Evolutionary conservation across 2,113 vertebrate genomes (phyloP), one percentile per base, ranked within the genome.

Genomic region (Dipodomys ordii): DNA sequence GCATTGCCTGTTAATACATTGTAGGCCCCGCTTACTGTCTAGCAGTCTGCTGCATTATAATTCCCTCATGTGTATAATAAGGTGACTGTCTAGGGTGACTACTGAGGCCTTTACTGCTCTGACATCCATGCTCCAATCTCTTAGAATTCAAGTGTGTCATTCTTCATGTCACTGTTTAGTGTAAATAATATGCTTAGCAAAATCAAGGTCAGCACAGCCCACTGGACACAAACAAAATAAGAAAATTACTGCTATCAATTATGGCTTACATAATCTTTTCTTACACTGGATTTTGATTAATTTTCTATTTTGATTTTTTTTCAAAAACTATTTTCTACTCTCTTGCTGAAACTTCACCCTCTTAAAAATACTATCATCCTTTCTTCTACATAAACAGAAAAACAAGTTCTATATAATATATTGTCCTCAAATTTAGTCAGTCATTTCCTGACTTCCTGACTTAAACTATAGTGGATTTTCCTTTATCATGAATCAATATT

Each of bases 141-240:
- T 80, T 73, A 68, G 35, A 79, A 90, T 86, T 67, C 49, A 84
- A 8, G 1, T 53, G 4, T 68, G 9, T n/a, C 35, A 53, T 77
- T 84, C 10, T 68, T 87, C 25, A 53, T 91, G 77, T 91, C 22
- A 60, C 67, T 77, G 1, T 32, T 65, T 81, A 76, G 35, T 68
- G 30, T 89, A 88, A 92, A 88, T 90, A 71, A 62, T 88, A 72
- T 49, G 6, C 71, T 82, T 81, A 68, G 65, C 65, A 86, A 20
- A 67, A 3, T 15, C 32, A 80, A 32, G 53, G 8, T 88, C 77
- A 88, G 65, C 0, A n/a, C 35, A 73, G 6, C 28, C n/a, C 5
- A 73, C 10, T 69, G 28, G 12, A 83, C 81, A 64, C 16, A 83
- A 87, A 73, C 22, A 79, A 57, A 35, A 35, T 39, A 23, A 71